phyloP scores from a whole-genome alignment of 2,888 invertebrate species.

The Frankliniella intonsa region DNA sequence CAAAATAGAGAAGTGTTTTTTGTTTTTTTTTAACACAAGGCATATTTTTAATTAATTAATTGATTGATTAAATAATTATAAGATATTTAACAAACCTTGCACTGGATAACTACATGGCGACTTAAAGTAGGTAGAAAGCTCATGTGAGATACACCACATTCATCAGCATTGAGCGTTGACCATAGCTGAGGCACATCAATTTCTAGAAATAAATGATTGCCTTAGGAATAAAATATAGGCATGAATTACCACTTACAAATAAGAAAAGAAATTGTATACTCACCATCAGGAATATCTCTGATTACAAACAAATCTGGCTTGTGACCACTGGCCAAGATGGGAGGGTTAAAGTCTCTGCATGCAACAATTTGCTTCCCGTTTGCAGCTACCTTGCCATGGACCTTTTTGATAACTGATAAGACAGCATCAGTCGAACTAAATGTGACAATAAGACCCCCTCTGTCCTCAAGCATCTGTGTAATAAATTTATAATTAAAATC shows the following conservation, averaged over 20 bases:
- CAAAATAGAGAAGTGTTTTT: not conserved
- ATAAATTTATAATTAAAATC: not conserved
- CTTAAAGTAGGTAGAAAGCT: not conserved
- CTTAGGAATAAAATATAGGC: too few species aligned
- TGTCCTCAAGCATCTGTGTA: not conserved
- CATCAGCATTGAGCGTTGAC: not conserved
- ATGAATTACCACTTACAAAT: too few species aligned
- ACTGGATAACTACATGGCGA: not conserved
- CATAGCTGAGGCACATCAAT: not conserved
- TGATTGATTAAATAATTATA: too few species aligned
- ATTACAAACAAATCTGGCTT: not conserved
- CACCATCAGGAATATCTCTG: not conserved
- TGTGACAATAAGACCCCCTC: not conserved
- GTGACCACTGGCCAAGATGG: not conserved
- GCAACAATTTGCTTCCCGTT: not conserved
- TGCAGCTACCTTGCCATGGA: not conserved
- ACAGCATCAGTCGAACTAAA: not conserved
- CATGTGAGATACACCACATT: not conserved
- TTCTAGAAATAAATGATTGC: not conserved
- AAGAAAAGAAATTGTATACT: too few species aligned
- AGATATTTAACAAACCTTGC: not conserved
- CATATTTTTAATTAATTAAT: too few species aligned
- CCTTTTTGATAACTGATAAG: not conserved
- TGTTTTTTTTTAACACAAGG: too few species aligned
- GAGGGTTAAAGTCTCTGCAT: not conserved